These are phyloP conservation scores for Electrophaes corylata DNA, from an alignment of 2,888 invertebrate genomes.

Conservation along the genomic window DNA sequence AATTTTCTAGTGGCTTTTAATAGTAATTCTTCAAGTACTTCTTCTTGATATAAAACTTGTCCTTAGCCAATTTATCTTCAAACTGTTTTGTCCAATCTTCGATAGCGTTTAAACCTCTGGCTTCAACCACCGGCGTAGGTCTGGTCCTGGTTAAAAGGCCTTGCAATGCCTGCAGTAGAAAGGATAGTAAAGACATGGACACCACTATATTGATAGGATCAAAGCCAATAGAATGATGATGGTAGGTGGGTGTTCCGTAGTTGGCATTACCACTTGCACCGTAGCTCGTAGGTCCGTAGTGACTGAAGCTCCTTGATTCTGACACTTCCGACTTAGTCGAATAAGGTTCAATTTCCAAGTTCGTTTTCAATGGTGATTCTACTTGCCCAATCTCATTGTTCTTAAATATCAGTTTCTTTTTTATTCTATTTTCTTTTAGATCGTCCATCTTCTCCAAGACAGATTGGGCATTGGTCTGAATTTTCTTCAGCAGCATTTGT, in stretches of 20 bases:
- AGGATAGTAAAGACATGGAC: slow-evolving; percentile 75
- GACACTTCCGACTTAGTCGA: slow-evolving; percentile 39
- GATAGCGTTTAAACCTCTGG: slow-evolving; percentile 55
- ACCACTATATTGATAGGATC: slow-evolving; percentile 80
- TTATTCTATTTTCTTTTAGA: slow-evolving; percentile 51
- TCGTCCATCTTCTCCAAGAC: slow-evolving; percentile 66
- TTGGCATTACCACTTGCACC: slow-evolving; percentile 63
- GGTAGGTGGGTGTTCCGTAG: slow-evolving; percentile 64
- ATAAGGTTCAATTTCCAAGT: slow-evolving; percentile 37
- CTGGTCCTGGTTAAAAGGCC: slow-evolving; percentile 67
- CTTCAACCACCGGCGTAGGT: slow-evolving; percentile 73
- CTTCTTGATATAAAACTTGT: slow-evolving; percentile 58
- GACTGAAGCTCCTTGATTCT: slow-evolving; percentile 63
- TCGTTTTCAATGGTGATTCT: slow-evolving; percentile 60
- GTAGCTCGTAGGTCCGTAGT: slow-evolving; percentile 64
- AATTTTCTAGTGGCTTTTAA: slow-evolving; percentile 7
- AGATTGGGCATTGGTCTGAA: slow-evolving; percentile 69
- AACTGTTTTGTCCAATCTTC: slow-evolving; percentile 62
- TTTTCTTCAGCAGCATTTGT: slow-evolving; percentile 65
- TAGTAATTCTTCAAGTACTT: slow-evolving; percentile 60
- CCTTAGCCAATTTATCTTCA: slow-evolving; percentile 52
- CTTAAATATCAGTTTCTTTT: slow-evolving; percentile 23
- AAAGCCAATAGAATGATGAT: slow-evolving; percentile 81
- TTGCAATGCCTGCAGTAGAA: slow-evolving; percentile 75
- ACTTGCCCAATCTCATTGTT: slow-evolving; percentile 55